Conservation (phyloP, 2,113 vertebrate species). For the Sula dactylatra region DNA sequence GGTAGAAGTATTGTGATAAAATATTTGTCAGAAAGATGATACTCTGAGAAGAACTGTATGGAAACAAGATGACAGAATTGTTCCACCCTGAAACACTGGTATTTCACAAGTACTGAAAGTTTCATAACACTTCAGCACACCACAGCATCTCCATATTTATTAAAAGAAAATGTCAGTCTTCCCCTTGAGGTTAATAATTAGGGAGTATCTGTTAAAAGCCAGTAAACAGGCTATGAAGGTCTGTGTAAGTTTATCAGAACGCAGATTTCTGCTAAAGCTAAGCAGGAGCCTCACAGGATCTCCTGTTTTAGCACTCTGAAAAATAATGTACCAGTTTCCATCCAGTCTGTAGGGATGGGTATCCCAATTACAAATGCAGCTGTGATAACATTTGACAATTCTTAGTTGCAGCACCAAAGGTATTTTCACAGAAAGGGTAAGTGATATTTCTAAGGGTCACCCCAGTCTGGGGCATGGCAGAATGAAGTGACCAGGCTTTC, state of each 20-base stretch:
- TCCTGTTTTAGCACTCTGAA: background rate
- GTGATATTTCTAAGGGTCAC: background rate
- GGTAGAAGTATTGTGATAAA: conserved; percentile 4
- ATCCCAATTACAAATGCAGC: background rate
- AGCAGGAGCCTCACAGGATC: background rate
- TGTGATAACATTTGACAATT: background rate
- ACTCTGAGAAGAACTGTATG: background rate
- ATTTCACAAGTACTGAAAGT: background rate
- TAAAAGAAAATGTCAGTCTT: background rate
- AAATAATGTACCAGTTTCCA: background rate
- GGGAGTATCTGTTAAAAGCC: background rate
- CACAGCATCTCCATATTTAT: background rate
- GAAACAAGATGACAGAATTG: conserved; percentile 45
- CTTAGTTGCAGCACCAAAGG: background rate
- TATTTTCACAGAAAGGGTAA: background rate
- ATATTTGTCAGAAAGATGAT: conserved; percentile 27
- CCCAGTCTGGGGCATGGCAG: background rate
- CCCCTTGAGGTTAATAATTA: background rate
- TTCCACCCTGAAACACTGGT: background rate
- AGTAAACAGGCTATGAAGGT: background rate
- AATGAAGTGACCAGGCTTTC: background rate
- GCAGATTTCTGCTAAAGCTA: background rate
- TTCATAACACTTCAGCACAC: background rate
- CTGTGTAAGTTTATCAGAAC: background rate
- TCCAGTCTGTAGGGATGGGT: background rate